phyloP scores from a whole-genome alignment of 2,113 vertebrate genomes.

The Cyprinodon variegatus region DNA sequence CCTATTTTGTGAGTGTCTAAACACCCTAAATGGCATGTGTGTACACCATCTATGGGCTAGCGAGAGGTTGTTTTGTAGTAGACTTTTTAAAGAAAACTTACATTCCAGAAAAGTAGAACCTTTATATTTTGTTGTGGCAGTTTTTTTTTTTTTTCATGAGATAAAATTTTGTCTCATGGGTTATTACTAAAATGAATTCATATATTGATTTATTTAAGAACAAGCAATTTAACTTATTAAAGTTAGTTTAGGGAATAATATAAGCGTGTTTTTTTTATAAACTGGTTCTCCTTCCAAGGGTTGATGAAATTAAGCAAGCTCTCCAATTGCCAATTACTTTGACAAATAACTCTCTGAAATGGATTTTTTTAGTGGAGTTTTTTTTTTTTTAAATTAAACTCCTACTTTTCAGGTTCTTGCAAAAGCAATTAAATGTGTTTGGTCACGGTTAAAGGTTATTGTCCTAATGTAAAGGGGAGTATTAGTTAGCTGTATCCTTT shows the following conservation, averaged over 20 bases:
- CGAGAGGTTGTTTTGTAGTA: slow-evolving; percentile 66
- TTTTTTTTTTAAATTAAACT: slow-evolving; percentile 51
- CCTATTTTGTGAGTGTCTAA: slow-evolving; percentile 57
- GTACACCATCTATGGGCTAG: slow-evolving; percentile 70
- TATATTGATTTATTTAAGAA: slow-evolving; percentile 87
- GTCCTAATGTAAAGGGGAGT: slow-evolving; percentile 62
- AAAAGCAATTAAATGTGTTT: slow-evolving; percentile 40
- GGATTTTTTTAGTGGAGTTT: slow-evolving; percentile 22
- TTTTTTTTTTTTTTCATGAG: slow-evolving; percentile 56
- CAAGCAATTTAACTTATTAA: slow-evolving; percentile 88
- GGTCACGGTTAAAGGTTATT: slow-evolving; percentile 38
- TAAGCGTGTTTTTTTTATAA: slow-evolving; percentile 80
- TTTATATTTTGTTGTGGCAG: slow-evolving; percentile 77
- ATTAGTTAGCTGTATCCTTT: slow-evolving; percentile 69
- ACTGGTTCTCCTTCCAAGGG: slow-evolving; percentile 68
- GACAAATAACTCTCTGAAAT: slow-evolving; percentile 51
- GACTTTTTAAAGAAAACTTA: slow-evolving; percentile 75
- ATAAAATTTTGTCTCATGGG: slow-evolving; percentile 71
- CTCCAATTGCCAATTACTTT: slow-evolving; percentile 61
- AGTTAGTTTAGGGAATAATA: slow-evolving; percentile 85
- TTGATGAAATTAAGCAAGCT: slow-evolving; percentile 68
- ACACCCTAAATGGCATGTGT: slow-evolving; percentile 70
- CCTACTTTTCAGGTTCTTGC: slow-evolving; percentile 40
- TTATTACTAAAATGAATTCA: slow-evolving; percentile 80
- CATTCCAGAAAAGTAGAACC: slow-evolving; percentile 76